Evolutionary conservation across 1,140 invertebrate species (phyloP).

Genomic region (Euura saliciscinereae): DNA sequence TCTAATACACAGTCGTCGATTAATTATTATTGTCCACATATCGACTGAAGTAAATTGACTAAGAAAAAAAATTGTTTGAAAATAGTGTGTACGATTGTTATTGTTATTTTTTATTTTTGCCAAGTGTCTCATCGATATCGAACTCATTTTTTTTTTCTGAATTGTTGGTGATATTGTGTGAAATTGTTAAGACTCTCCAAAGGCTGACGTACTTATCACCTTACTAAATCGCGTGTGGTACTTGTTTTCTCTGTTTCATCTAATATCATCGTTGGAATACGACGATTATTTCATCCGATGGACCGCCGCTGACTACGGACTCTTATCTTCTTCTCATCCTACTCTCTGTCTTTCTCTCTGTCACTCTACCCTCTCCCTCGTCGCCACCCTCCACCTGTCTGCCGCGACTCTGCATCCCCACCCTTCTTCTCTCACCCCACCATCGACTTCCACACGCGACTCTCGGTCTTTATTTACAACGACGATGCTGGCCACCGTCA

Average conservation of each 20-base stretch:
- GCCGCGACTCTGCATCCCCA: conserved; percentile 22
- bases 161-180: too few relatives aligned
- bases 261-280: conserved; percentile 4
- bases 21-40: background rate
- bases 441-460: conserved; percentile 15
- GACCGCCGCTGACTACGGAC: conserved; percentile 25
- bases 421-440: conserved; percentile 33
- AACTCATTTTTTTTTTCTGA: too few relatives aligned
- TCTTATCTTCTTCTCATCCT: conserved; percentile 29
- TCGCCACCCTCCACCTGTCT: conserved; percentile 28
- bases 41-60: background rate
- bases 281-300: conserved; percentile 15
- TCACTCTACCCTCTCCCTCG: conserved; percentile 22
- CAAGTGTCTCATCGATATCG: background rate
- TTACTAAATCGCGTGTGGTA: conserved; percentile 46
- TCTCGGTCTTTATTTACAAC: conserved; percentile 48
- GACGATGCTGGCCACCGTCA: conserved; percentile 18
- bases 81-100: background rate
- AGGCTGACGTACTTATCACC: background rate
- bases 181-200: conserved; percentile 9
- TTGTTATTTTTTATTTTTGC: background rate
- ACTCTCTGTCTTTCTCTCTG: conserved; percentile 35
- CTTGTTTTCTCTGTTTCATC: conserved; percentile 41
- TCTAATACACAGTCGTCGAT: too few relatives aligned
- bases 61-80: background rate